A percentile compares a stretch with the other conserved stretches of the same genome.
phyloP scores from a whole-genome alignment of 2,113 vertebrate species.

The Cinclus cinclus region DNA sequence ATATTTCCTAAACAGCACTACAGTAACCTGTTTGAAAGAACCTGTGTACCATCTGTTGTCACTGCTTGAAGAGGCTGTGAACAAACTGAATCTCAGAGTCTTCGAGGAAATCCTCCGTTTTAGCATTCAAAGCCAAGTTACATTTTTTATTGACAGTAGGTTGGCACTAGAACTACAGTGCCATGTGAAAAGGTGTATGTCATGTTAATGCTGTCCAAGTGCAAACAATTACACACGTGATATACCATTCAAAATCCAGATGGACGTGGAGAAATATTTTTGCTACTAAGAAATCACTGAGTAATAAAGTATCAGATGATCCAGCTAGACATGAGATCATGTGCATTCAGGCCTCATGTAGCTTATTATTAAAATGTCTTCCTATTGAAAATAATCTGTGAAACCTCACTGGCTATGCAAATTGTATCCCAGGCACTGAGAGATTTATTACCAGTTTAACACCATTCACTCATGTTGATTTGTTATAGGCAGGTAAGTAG shows the following conservation, averaged over 20 bases:
- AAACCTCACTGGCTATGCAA: neutral
- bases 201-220: neutral
- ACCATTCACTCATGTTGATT: neutral
- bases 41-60: neutral
- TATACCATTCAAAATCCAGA: slow-evolving; percentile 1
- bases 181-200: neutral
- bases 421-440: neutral
- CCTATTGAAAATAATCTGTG: neutral
- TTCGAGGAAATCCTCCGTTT: neutral
- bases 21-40: neutral
- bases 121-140: slow-evolving; percentile 13
- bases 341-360: neutral
- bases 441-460: neutral
- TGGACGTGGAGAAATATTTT: neutral
- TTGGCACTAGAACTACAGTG: neutral
- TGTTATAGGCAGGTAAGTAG: neutral
- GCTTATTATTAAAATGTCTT: neutral
- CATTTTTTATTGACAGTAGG: neutral
- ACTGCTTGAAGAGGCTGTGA: neutral
- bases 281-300: neutral
- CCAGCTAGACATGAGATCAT: neutral
- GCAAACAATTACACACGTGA: neutral
- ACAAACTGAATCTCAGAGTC: neutral
- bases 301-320: slow-evolving; percentile 15
- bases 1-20: neutral